These are phyloP conservation scores for Pygocentrus nattereri DNA, from an alignment of 2,797 vertebrate genomes.

Conservation along the genomic window DNA sequence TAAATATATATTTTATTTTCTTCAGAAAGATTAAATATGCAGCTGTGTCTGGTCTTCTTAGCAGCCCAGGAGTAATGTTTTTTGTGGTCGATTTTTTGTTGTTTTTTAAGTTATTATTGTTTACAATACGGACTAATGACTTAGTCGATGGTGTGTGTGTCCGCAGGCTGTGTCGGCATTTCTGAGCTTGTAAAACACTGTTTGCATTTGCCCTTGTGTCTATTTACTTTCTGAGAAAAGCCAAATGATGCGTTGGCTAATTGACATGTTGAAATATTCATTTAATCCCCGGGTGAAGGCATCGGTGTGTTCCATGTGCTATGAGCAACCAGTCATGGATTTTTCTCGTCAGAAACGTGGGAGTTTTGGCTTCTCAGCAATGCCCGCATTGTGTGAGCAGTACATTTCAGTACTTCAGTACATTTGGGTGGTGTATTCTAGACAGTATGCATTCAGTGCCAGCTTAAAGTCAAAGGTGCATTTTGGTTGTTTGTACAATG, in stretches of 20 bases:
- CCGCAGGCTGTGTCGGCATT: constrained; percentile 28
- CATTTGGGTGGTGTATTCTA: constrained; percentile 20
- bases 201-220: constrained; percentile 36
- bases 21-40: constrained; percentile 19
- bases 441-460: neutral
- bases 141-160: constrained; percentile 45
- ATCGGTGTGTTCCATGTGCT: constrained; percentile 24
- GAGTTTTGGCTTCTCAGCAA: constrained; percentile 47
- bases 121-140: constrained; percentile 41
- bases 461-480: constrained; percentile 4
- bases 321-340: constrained; percentile 28
- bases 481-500: constrained; percentile 15
- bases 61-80: constrained; percentile 35
- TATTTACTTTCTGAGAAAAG: constrained; percentile 47
- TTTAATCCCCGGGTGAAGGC: constrained; percentile 35
- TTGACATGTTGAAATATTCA: constrained; percentile 55
- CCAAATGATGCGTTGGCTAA: constrained; percentile 32
- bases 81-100: neutral
- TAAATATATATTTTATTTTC: constrained; percentile 17
- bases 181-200: constrained; percentile 42
- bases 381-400: constrained; percentile 21
- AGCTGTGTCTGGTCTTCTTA: constrained; percentile 17
- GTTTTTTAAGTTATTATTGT: constrained; percentile 26
- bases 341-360: constrained; percentile 25
- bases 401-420: neutral